Evolutionary conservation across 1,140 invertebrate genomes (phyloP), one percentile per base, ranked within the genome.

Genomic region (Rhagoletis pomonella): DNA sequence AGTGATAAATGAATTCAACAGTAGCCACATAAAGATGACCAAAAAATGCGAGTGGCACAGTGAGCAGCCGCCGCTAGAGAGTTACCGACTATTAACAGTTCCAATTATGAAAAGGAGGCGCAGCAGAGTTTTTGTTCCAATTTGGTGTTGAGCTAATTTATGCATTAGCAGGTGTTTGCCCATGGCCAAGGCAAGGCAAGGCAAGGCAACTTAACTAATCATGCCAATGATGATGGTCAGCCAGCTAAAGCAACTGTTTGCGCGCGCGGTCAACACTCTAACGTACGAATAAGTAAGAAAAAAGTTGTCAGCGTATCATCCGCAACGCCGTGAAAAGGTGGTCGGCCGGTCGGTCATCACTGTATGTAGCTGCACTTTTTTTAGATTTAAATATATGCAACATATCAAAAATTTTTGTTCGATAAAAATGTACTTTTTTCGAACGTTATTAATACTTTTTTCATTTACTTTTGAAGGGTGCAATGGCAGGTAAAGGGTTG

Each of bases 1-100:
- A 50, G n/a, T 81, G 73, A 81, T 81, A 55, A 81, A 81, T 81
- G 73, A 81, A 81, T 81, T 81, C n/a, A 81, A 55, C 73, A 81
- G 73, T 81, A 81, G 73, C 73, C 44, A 39, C 44, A 50, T 14
- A 17, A n/a, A 17, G 44, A 6, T 44, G n/a, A 7, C 14, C 73
- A 50, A 2, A 58, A 55, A n/a, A 55, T 7, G 5, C 10, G 1
- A 7, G 5, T 55, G 50, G 50, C 44, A 17, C 12, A 17, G 69
- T 7, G 29, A 3, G 39, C 7, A 39, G 69, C 47, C 4, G 42
- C n/a, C 60, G 19, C 3, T 7, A 81, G 19, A 29, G 73, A 50
- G 44, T 81, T 50, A 50, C 44, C 29, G 73, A 50, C n/a, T 55
- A 50, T 81, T 81, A 47, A 81, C 73, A 81, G 73, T 81, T 81